Evolutionary conservation across 2,888 invertebrate genomes (phyloP), one percentile per base, ranked within the genome.

Genomic region (Noctua janthe): DNA sequence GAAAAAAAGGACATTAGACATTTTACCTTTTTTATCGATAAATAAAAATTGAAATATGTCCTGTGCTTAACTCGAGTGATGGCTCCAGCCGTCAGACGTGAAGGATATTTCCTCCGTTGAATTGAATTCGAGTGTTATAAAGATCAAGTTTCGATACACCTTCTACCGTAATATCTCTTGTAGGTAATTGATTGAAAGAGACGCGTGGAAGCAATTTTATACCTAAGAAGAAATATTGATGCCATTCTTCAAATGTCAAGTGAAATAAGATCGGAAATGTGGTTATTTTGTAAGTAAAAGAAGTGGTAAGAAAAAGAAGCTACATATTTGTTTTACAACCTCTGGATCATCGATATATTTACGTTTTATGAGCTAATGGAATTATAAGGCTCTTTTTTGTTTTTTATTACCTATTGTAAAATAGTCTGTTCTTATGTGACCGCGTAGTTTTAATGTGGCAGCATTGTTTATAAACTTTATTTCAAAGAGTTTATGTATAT

Each of bases 81-180:
- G 69, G 73, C 80, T 77, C 43, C 39, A 78, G 39, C 59, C 77
- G 70, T 67, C 35, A 76, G 81, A 67, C 62, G 69, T 59, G 59
- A 71, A 70, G 74, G 64, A 76, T 78, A 88, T 90, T 90, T 88
- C 82, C 85, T 67, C 73, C 82, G 77, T 72, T 72, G 88, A 86
- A 90, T 90, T 88, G 88, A 85, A 89, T 90, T 88, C 77, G 73
- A 81, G 62, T 66, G 75, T 73, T 66, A 75, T 81, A 84, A 56
- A 80, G 82, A 79, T 89, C 84, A 76, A 71, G 75, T 88, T 79
- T 78, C 84, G 78, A 78, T 83, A 87, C 73, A 81, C 83, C 81
- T 78, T 79, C 74, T 29, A 47, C 47, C 43, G 54, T 49, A 74
- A 78, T 77, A 69, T 75, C 71, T 78, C 43, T 73, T 82, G 35